A percentile compares a stretch with the other conserved stretches of the same genome.
Evolutionary conservation across 37 sponge, comb jelly and placozoan genomes (phyloP).

Genomic region (Tethya wilhelma): DNA sequence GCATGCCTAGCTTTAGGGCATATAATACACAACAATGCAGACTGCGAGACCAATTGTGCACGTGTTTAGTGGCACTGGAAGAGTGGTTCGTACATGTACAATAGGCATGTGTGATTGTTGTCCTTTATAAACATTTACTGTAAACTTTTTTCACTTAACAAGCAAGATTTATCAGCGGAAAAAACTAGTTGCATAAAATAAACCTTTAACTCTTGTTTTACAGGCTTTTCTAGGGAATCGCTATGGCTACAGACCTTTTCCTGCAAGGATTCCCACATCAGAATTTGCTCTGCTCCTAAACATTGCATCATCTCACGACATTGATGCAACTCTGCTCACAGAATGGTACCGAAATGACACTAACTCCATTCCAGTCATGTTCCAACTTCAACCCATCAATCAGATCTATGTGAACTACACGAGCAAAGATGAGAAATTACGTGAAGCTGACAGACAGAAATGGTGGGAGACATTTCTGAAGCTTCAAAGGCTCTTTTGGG

Average conservation of each 20-base stretch:
- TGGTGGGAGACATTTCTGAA: constrained; percentile 54
- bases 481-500: constrained; percentile 29
- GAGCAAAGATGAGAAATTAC: neutral
- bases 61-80: too few species aligned
- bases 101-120: neutral
- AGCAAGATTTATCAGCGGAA: too few species aligned
- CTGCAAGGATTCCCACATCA: constrained; percentile 38
- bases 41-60: too few species aligned
- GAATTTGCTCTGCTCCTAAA: constrained; percentile 28
- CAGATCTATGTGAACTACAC: constrained; percentile 41
- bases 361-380: constrained; percentile 53
- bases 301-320: neutral
- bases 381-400: constrained; percentile 63
- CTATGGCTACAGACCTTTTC: constrained; percentile 80
- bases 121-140: too few species aligned
- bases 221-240: constrained; percentile 74
- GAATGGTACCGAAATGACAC: constrained; percentile 67
- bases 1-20: neutral
- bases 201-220: neutral
- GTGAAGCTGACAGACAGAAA: constrained; percentile 1
- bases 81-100: too few species aligned
- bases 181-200: too few species aligned
- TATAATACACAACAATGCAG: too few species aligned
- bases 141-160: too few species aligned
- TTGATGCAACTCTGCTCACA: constrained; percentile 25